A percentile compares a stretch with the other conserved stretches of the same genome.
phyloP scores from a whole-genome alignment of 2,888 invertebrate genomes.

The Nephrotoma appendiculata region DNA sequence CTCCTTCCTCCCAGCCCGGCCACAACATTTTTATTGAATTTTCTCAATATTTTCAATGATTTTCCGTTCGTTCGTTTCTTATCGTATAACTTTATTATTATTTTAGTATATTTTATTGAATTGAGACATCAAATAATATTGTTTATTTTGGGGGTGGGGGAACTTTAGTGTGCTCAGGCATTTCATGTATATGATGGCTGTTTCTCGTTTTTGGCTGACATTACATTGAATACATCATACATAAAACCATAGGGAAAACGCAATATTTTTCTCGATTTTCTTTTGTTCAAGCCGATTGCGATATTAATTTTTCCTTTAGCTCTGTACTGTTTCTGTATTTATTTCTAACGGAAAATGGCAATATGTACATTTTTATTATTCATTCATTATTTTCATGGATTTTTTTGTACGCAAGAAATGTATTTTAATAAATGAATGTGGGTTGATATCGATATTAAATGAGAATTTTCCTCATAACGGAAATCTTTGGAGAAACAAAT shows the following conservation, averaged over 20 bases:
- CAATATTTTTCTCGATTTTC: background rate
- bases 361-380: background rate
- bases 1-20: background rate
- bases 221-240: background rate
- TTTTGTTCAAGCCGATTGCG: background rate
- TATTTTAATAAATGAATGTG: background rate
- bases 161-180: background rate
- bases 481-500: no score
- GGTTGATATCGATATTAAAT: background rate
- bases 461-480: background rate
- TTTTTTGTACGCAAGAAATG: background rate
- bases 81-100: background rate
- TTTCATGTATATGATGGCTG: background rate
- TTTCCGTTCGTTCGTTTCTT: background rate
- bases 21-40: background rate
- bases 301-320: background rate
- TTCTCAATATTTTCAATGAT: background rate
- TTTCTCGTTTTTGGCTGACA: background rate
- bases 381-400: background rate
- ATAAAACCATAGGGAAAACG: background rate
- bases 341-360: background rate
- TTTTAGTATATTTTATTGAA: background rate
- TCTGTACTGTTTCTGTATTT: background rate
- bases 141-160: background rate
- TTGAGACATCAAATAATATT: slow-evolving; percentile 2